These are phyloP conservation scores for Dasyprocta punctata DNA, from an alignment of 2,113 vertebrate species.

Conservation along the genomic window DNA sequence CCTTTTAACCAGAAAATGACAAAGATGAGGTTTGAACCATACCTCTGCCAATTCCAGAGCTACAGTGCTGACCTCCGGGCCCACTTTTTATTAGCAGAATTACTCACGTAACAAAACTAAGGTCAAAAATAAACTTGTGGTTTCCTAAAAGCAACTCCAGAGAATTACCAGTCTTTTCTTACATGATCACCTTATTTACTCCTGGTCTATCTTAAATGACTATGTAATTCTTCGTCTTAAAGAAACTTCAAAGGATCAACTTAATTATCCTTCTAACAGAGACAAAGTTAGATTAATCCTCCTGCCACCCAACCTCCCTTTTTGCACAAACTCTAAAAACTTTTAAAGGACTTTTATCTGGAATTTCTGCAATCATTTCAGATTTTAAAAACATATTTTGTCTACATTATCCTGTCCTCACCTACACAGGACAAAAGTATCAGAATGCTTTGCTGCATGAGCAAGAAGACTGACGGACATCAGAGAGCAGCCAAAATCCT, in stretches of 20 bases:
- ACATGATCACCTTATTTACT: background rate
- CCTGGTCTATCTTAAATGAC: background rate
- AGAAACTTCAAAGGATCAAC: conserved; percentile 2
- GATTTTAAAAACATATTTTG: background rate
- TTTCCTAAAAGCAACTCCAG: conserved; percentile 11
- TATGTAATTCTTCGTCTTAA: background rate
- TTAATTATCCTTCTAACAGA: background rate
- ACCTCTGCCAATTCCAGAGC: background rate
- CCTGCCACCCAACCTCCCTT: background rate
- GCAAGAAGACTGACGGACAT: background rate
- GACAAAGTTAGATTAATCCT: background rate
- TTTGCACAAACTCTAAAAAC: background rate
- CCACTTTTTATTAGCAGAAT: background rate
- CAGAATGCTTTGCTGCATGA: background rate
- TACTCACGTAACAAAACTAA: conserved; percentile 8
- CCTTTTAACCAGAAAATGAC: background rate
- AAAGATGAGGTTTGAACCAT: background rate
- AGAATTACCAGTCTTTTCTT: conserved; percentile 16
- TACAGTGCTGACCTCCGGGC: background rate
- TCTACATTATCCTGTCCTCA: background rate
- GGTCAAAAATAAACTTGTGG: conserved; percentile 25
- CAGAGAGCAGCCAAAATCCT: background rate
- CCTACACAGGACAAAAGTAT: background rate
- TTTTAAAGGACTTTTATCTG: background rate
- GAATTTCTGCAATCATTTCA: background rate